A percentile compares a stretch with the other conserved stretches of the same genome.
Conservation (phyloP, 2,113 vertebrate species). For the Centropristis striata region DNA sequence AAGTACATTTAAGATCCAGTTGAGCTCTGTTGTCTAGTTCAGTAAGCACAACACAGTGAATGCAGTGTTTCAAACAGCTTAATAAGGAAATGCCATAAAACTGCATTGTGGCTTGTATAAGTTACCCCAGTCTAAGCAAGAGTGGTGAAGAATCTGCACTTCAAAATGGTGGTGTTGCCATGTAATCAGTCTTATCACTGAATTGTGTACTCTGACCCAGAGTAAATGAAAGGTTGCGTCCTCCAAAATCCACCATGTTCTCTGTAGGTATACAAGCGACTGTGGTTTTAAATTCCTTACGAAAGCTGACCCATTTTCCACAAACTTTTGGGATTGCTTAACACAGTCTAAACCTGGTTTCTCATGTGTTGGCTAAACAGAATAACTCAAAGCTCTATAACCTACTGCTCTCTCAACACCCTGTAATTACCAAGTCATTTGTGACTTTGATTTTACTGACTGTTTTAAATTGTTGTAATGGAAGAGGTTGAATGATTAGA, state of each 20-base stretch:
- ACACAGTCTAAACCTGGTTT: slow-evolving; percentile 48
- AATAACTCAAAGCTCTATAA: slow-evolving; percentile 37
- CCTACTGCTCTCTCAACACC: slow-evolving; percentile 34
- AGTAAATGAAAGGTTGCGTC: slow-evolving; percentile 65
- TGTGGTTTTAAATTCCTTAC: slow-evolving; percentile 59
- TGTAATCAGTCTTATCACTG: slow-evolving; percentile 77
- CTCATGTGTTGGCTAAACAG: slow-evolving; percentile 11
- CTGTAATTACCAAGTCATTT: slow-evolving; percentile 35
- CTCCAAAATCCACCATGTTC: slow-evolving; percentile 57
- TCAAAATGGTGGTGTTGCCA: slow-evolving; percentile 62
- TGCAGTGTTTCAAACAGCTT: slow-evolving; percentile 4
- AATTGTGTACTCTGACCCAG: slow-evolving; percentile 77
- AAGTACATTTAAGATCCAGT: not conserved
- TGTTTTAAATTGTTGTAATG: slow-evolving; percentile 25
- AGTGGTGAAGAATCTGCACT: slow-evolving; percentile 28
- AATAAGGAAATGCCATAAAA: not conserved
- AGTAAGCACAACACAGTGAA: not conserved
- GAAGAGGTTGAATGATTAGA: slow-evolving; percentile 25
- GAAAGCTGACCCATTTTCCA: slow-evolving; percentile 46
- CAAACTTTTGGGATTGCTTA: slow-evolving; percentile 58
- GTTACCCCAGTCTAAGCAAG: slow-evolving; percentile 21
- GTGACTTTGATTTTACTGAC: slow-evolving; percentile 43
- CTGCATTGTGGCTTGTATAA: slow-evolving; percentile 10
- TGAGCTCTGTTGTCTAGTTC: not conserved
- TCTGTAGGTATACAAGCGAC: slow-evolving; percentile 33